A percentile compares a stretch with the other conserved stretches of the same genome.
Evolutionary conservation across 2,797 vertebrate genomes (phyloP).

Genomic region (Leptatherina wallacei): DNA sequence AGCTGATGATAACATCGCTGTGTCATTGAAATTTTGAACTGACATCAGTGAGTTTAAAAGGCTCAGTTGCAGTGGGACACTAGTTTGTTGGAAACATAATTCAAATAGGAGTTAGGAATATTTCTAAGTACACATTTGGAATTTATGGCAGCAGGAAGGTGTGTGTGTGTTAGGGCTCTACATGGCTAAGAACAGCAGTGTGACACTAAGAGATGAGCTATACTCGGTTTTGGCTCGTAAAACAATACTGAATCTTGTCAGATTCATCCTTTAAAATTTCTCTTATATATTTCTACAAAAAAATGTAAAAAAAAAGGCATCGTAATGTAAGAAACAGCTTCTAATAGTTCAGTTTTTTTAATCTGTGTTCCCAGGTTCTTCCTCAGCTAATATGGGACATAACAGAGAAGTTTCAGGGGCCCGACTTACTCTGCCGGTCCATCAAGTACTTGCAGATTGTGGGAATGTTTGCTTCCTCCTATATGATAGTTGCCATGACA

Average conservation of each 20-base stretch:
- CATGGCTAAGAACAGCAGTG: constrained; percentile 9
- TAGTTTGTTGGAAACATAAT: not conserved
- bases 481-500: constrained; percentile 95
- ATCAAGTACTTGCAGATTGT: constrained; percentile 97
- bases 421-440: constrained; percentile 89
- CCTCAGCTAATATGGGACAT: constrained; percentile 97
- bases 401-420: constrained; percentile 91
- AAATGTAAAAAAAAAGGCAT: not conserved
- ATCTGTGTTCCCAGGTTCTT: constrained; percentile 86
- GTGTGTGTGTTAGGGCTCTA: constrained; percentile 3
- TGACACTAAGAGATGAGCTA: not conserved
- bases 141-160: not conserved
- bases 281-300: not conserved
- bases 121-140: not conserved
- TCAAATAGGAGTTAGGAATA: not conserved
- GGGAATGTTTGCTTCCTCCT: constrained; percentile 98
- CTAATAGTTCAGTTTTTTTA: not conserved
- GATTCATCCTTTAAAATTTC: not conserved
- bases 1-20: not conserved
- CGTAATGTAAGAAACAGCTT: not conserved
- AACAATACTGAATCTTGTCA: constrained; percentile 3
- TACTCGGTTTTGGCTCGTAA: not conserved
- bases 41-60: not conserved
- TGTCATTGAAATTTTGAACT: too few species aligned
- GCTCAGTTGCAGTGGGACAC: not conserved